These are phyloP conservation scores for Drosophila gunungcola DNA, from an alignment of 1,140 invertebrate genomes.

Conservation along the genomic window DNA sequence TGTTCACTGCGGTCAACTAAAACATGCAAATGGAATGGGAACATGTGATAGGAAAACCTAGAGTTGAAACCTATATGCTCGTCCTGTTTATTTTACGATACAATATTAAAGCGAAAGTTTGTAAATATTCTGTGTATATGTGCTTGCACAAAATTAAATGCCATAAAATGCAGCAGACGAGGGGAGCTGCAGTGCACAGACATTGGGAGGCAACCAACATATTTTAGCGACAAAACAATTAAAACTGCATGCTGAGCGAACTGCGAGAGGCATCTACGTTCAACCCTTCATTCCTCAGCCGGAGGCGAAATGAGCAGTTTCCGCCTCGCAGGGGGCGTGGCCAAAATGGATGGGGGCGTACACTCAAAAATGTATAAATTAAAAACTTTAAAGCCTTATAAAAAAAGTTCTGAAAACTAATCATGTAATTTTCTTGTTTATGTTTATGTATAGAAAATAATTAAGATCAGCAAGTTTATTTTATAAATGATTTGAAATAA, in stretches of 20 bases:
- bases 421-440: too few relatives aligned
- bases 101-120: slow-evolving; percentile 45
- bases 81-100: slow-evolving; percentile 57
- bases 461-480: too few relatives aligned
- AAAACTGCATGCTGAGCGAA: slow-evolving; percentile 70
- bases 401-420: too few relatives aligned
- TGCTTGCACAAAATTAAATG: slow-evolving; percentile 62
- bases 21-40: slow-evolving; percentile 16
- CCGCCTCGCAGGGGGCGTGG: slow-evolving; percentile 28
- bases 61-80: slow-evolving; percentile 6
- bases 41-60: slow-evolving; percentile 8
- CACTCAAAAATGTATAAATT: slow-evolving; percentile 1
- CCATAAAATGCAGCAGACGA: slow-evolving; percentile 56
- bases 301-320: slow-evolving; percentile 64
- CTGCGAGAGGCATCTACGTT: slow-evolving; percentile 26
- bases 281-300: slow-evolving; percentile 17
- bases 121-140: slow-evolving; percentile 21
- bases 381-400: background rate
- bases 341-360: background rate
- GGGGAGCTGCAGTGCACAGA: background rate
- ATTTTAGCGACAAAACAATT: slow-evolving; percentile 75
- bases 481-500: too few relatives aligned
- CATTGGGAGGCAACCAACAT: slow-evolving; percentile 35
- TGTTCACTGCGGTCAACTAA: slow-evolving; percentile 41
- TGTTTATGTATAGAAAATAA: too few relatives aligned